Evolutionary conservation across 2,113 vertebrate genomes (phyloP), one percentile per base, ranked within the genome.

Genomic region (Strigops habroptila): DNA sequence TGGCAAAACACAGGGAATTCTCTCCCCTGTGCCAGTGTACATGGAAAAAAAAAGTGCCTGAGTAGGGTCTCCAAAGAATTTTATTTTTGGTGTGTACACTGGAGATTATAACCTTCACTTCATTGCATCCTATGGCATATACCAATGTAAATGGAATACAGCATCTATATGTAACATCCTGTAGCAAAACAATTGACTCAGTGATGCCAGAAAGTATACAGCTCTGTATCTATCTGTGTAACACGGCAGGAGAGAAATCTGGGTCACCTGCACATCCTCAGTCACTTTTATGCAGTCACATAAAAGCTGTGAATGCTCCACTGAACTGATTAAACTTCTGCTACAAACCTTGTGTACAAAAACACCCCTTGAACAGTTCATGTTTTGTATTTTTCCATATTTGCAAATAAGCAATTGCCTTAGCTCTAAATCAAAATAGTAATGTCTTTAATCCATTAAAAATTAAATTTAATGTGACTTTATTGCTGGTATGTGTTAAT

Each of bases 171-270:
- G 27, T 23, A 62, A 78, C 3, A 84, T 48, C 65, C 6, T 16
- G 44, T 31, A 82, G 77, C 33, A 35, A 75, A 52, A 35, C 14
- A 46, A 30, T 59, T 27, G 48, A 75, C 35, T 74, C 39, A 41
- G 37, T 37, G 44, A 41, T 82, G 62, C 33, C 18, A 52, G 65
- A 67, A 27, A 71, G 28, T 10, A 16, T 22, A 44, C 19, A 37
- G 10, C 62, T 86, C 77, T 75, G 6, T 55, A 62, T 37, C 67
- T 71, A 14, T 62, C 52, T 21, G 8, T 68, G 59, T 89, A 74
- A 82, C 62, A 68, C 39, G 60, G 52, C 62, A 87, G 69, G 69
- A 25, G 35, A 95, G 81, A 76, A 92, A 96, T 92, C 91, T 91
- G 81, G 81, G 91, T 95, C 83, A 82, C 73, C 69, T 95, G 86